A percentile compares a stretch with the other conserved stretches of the same genome.
phyloP scores from a whole-genome alignment of 2,797 vertebrate genomes.

The Mergus octosetaceus region DNA sequence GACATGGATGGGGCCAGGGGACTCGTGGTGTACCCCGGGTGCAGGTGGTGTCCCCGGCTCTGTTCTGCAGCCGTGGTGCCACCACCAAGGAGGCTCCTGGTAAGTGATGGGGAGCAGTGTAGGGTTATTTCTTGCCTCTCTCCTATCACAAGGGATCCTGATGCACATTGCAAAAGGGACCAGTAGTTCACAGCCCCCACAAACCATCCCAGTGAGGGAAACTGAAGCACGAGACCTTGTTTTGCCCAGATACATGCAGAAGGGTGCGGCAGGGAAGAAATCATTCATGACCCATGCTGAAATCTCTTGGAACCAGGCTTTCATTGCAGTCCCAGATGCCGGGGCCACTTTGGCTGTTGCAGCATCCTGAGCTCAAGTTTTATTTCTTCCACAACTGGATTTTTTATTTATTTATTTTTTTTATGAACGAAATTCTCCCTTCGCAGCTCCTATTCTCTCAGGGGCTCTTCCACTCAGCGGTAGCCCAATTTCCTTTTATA shows the following conservation, averaged over 20 bases:
- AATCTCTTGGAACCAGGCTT: neutral
- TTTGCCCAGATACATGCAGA: neutral
- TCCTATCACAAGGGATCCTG: neutral
- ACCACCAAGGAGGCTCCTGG: neutral
- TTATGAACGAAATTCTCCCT: conserved; percentile 61
- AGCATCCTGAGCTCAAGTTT: conserved; percentile 8
- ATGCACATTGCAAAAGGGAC: neutral
- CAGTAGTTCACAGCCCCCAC: neutral
- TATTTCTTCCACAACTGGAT: neutral
- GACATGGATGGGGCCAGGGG: neutral
- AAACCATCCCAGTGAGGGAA: neutral
- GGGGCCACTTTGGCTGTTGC: conserved; percentile 28
- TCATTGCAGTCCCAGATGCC: neutral
- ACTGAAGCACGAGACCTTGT: neutral
- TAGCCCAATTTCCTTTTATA: conserved; percentile 74
- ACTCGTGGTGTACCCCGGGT: neutral
- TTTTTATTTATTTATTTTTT: neutral
- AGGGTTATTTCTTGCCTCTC: rapidly evolving
- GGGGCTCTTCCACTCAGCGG: conserved; percentile 56
- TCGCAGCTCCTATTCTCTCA: conserved; percentile 32
- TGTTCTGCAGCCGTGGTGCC: neutral
- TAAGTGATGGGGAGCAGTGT: rapidly evolving
- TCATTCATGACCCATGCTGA: rapidly evolving
- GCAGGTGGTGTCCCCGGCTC: neutral
- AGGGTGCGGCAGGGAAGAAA: neutral